These are phyloP conservation scores for Champsocephalus esox DNA, from an alignment of 2,797 vertebrate species.

Conservation along the genomic window DNA sequence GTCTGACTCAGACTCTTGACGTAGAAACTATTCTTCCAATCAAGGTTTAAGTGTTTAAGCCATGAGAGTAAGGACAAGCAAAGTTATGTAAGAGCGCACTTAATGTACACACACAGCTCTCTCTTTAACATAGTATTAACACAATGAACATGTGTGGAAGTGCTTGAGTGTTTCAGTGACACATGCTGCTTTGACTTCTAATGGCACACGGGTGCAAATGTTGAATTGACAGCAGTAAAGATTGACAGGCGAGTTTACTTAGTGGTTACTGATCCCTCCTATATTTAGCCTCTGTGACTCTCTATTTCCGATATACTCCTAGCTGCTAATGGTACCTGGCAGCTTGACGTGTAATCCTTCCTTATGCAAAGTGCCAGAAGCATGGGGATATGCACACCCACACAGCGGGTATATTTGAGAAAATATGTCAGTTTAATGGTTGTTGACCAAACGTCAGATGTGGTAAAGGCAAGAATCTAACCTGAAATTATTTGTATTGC, in stretches of 20 bases:
- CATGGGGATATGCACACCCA: constrained; percentile 49
- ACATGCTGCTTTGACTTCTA: constrained; percentile 18
- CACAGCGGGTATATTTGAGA: constrained; percentile 54
- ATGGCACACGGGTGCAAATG: constrained; percentile 1
- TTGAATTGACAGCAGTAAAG: constrained; percentile 32
- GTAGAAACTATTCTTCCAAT: constrained; percentile 39
- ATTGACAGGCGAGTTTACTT: constrained; percentile 40
- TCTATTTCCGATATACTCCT: constrained; percentile 48
- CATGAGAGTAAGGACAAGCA: constrained; percentile 35
- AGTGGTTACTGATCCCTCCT: constrained; percentile 61
- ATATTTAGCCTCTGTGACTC: constrained; percentile 66
- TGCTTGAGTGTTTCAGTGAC: constrained; percentile 10
- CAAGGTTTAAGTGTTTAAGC: constrained; percentile 39
- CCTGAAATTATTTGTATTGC: neutral
- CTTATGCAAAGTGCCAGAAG: constrained; percentile 69
- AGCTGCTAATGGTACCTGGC: constrained; percentile 65
- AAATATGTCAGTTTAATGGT: constrained; percentile 28
- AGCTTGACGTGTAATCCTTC: constrained; percentile 74
- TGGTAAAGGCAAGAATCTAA: neutral
- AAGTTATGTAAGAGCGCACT: constrained; percentile 41
- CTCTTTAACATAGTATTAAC: constrained; percentile 9
- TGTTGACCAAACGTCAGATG: constrained; percentile 36
- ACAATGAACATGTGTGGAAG: constrained; percentile 2
- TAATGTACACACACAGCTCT: constrained; percentile 17
- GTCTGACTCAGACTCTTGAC: constrained; percentile 8